Evolutionary conservation across 1,140 invertebrate genomes (phyloP), one percentile per base, ranked within the genome.

Genomic region (Bombus huntii): DNA sequence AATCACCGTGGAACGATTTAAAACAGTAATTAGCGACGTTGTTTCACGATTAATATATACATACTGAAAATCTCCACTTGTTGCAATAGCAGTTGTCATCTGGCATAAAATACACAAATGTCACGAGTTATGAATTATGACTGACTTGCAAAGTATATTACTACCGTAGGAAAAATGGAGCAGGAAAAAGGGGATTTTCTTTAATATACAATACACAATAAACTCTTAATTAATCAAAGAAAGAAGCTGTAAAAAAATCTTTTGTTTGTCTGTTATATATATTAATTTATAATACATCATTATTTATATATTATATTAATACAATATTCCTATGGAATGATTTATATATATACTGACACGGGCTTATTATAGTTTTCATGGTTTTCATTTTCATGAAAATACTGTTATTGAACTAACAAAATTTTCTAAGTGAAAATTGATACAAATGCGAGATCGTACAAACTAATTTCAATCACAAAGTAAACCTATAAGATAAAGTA

Each of bases 271-370:
- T 68, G 34, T 68, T 9, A 34, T 68, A 8, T 68, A 68, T 68
- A 34, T 68, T 68, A 34, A 68, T 37, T 68, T 68, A 68, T 68
- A 68, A 68, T 68, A 68, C 31, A 68, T 68, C 31, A 10, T 68
- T 37, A 3, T 34, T 25, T 68, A 10, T 68, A 68, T 68, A 65
- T 31, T 62, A 65, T 31, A 68, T 68, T 68, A 68, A 37, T 22
- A 68, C 22, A 2, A 3, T 34, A 22, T 68, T 68, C 9, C 3
- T 25, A 37, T 68, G 31, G n/a, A 34, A 68, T 65, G 62, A 65
- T 18, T 18, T 68, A 34, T 5, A 70, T 39, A 10, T 70, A 28
- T 39, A 66, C 15, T 66, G 15, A 66, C 15, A 66, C 47, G 18
- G 47, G 47, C 18, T 53, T 53, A 31, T 31, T 65, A 31, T 65